phyloP scores from a whole-genome alignment of 2,888 invertebrate species.

The Leucania comma region DNA sequence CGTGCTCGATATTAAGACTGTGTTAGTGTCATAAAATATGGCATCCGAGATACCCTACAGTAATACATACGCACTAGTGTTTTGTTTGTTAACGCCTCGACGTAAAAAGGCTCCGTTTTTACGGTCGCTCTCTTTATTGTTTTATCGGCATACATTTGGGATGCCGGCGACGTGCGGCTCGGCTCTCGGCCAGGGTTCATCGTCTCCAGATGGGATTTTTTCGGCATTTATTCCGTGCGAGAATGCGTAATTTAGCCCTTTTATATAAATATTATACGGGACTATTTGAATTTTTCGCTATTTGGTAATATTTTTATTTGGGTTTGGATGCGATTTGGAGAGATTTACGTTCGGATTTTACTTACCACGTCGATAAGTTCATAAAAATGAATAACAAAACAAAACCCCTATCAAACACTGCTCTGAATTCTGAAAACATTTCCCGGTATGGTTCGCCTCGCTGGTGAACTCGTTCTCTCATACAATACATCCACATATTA shows the following conservation, averaged over 20 bases:
- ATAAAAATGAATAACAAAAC: conserved; percentile 16
- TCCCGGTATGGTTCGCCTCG: not conserved
- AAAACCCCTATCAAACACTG: not conserved
- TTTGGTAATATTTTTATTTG: conserved; percentile 61
- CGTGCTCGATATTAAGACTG: conserved; percentile 72
- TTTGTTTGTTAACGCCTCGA: conserved; percentile 65
- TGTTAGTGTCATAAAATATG: conserved; percentile 68
- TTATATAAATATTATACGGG: conserved; percentile 64
- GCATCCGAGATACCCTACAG: conserved; percentile 50
- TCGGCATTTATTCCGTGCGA: conserved; percentile 44
- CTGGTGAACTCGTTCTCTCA: conserved; percentile 9
- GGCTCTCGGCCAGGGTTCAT: conserved; percentile 25
- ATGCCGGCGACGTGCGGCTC: conserved; percentile 46
- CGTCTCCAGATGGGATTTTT: conserved; percentile 43
- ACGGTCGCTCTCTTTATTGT: conserved; percentile 65
- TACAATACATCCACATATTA: conserved; percentile 44
- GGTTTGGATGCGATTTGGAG: conserved; percentile 37
- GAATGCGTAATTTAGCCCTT: conserved; percentile 64
- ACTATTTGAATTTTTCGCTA: conserved; percentile 59
- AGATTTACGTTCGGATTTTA: conserved; percentile 47
- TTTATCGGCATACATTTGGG: conserved; percentile 65
- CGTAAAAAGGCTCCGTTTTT: conserved; percentile 60
- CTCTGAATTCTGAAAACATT: not conserved
- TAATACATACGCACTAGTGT: conserved; percentile 61
- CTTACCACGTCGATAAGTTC: conserved; percentile 26